Base-by-base conservation (phyloP, 2,888 invertebrate species). In the Slavum lentiscoides region DNA sequence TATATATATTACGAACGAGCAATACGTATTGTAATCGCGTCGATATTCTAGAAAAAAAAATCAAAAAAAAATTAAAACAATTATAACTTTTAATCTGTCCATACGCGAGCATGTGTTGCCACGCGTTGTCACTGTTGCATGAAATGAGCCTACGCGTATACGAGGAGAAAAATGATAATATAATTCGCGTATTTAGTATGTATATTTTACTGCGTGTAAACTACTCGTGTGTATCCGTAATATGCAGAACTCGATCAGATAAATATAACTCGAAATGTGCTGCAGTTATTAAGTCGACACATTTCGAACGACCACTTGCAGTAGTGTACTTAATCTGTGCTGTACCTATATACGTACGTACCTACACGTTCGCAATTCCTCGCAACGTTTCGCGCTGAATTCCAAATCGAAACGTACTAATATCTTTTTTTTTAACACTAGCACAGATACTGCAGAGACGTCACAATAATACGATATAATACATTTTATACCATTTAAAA, bases 171-270 rank as follows among this genome's bases (percentile, higher is more conserved):
- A 72, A 21, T 39, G 39, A 72, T 61, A 72, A 43, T 43, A n/a
- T 37, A 59, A 23, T 39, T 37, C 30, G 30, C 30, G 30, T 70
- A 49, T 49, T 49, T 13, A 13, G n/a, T n/a, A 4, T 70, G 11
- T 55, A 70, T 4, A 30, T 30, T 30, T 30, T 30, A 30, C 30
- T 30, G 30, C 30, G 30, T 30, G 30, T 30, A 30, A 30, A 30
- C 4, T 30, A 30, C 30, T n/a, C 19, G 23, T 23, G 19, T 59
- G 39, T 39, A 21, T 23, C 59, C 0, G 30, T 30, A 30, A 43
- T 7, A 61, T 43, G 43, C 59, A 21, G 21, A 43, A 72, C 8
- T 21, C 11, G 49, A 43, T 72, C 72, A 61, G 72, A 72, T 72
- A 72, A 72, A 43, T 72, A 61, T 39, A 23, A 61, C 4, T 59